phyloP scores from a whole-genome alignment of 2,113 vertebrate genomes.

The Chroicocephalus ridibundus region DNA sequence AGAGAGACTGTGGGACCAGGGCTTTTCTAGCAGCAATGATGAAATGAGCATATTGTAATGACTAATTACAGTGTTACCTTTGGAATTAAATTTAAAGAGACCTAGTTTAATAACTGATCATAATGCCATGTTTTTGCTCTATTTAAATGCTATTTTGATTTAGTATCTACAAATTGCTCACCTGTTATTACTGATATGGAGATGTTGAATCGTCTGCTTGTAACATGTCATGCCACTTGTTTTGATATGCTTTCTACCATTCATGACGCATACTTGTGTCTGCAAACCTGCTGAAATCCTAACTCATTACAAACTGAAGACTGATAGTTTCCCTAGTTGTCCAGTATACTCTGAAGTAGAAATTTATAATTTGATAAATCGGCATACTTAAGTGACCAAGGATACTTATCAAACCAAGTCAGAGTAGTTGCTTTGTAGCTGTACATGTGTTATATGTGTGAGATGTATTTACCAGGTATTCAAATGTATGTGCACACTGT shows the following conservation, averaged over 20 bases:
- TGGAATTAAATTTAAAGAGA: neutral
- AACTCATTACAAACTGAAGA: neutral
- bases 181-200: neutral
- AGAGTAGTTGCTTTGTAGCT: neutral
- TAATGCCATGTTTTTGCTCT: neutral
- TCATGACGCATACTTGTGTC: neutral
- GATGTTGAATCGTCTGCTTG: neutral
- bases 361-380: neutral
- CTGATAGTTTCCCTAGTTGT: neutral
- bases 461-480: neutral
- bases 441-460: neutral
- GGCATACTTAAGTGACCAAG: neutral
- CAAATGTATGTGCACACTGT: fast-evolving
- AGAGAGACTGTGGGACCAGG: neutral
- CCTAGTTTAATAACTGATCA: neutral
- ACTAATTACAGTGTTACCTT: neutral
- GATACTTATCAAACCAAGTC: neutral
- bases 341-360: neutral
- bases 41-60: neutral
- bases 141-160: neutral
- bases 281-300: neutral
- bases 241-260: neutral
- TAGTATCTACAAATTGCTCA: neutral
- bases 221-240: neutral
- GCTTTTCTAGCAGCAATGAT: neutral